A percentile compares a stretch with the other conserved stretches of the same genome.
Evolutionary conservation across 1,140 invertebrate species (phyloP).

Genomic region (Argopecten irradians): DNA sequence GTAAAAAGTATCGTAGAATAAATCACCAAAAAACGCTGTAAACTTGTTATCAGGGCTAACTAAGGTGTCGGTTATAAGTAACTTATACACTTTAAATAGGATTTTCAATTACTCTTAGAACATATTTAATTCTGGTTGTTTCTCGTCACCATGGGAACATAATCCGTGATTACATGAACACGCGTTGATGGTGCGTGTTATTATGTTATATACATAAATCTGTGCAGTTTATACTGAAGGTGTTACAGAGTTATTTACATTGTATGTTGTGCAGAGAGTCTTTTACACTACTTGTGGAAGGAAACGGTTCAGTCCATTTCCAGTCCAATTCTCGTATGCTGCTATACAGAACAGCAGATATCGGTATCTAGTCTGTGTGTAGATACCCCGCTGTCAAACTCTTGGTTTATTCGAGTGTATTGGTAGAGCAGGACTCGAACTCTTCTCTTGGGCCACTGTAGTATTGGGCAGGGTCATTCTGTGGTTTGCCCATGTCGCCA

Average conservation of each 20-base stretch:
- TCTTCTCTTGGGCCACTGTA: not conserved
- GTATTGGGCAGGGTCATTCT: not conserved
- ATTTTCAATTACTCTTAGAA: too few species aligned
- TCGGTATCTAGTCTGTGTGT: not conserved
- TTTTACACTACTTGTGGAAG: not conserved
- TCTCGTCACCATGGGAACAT: too few species aligned
- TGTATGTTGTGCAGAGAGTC: not conserved
- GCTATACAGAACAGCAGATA: not conserved
- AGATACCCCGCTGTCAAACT: not conserved
- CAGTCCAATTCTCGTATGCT: not conserved
- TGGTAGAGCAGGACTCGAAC: not conserved
- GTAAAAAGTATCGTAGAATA: too few species aligned
- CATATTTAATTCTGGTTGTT: too few species aligned
- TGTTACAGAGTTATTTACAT: not conserved
- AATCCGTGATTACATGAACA: too few species aligned
- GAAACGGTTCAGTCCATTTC: not conserved
- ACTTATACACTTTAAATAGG: too few species aligned
- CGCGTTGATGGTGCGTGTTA: too few species aligned
- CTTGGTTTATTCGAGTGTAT: not conserved
- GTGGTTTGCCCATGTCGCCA: not conserved
- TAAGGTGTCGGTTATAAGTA: too few species aligned
- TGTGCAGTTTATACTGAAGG: not conserved
- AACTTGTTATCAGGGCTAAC: too few species aligned
- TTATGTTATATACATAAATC: too few species aligned
- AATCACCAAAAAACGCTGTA: too few species aligned